Evolutionary conservation across 1,140 invertebrate species (phyloP), one percentile per base, ranked within the genome.

Genomic region (Pteromalus puparum): DNA sequence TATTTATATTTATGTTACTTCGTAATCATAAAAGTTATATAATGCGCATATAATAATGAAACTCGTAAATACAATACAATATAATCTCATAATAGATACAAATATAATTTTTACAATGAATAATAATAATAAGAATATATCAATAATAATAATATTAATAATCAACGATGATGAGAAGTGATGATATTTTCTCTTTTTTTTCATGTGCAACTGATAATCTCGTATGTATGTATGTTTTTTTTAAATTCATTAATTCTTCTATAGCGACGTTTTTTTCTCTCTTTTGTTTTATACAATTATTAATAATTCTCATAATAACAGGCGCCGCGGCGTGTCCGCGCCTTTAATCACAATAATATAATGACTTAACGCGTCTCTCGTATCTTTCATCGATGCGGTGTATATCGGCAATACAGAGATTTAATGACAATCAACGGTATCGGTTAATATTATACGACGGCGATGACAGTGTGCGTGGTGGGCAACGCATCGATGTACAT

Each of bases 191-290:
- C 46, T 48, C n/a, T 10, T 76, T 10, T 6, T 28, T n/a, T 18
- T 48, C 46, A 9, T 42, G n/a, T 12, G 70, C 70, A 81, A 87
- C 88, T 89, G 88, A 90, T 88, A 90, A 87, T 18, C 82, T 85
- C 84, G 82, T 86, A 88, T 34, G 61, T 72, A 67, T 67, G 13
- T n/a, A 67, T 80, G 30, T 34, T 34, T 34, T 34, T 65, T 77
- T 83, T 67, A 42, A n/a, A 3, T 68, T 77, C 34, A 26, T 48
- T 15, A 12, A 38, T 7, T 21, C 7, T 13, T 61, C 72, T 42
- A n/a, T n/a, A 77, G 21, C 48, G 4, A 38, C 38, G 38, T 38
- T 26, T 80, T 15, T 80, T 18, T 38, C n/a, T 73, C 65, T 28
- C 24, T 65, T 68, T 83, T 4, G 9, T 28, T 48, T 72, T 81